A percentile compares a stretch with the other conserved stretches of the same genome.
Conservation (phyloP, 2,797 vertebrate genomes). For the Neosalanx taihuensis region DNA sequence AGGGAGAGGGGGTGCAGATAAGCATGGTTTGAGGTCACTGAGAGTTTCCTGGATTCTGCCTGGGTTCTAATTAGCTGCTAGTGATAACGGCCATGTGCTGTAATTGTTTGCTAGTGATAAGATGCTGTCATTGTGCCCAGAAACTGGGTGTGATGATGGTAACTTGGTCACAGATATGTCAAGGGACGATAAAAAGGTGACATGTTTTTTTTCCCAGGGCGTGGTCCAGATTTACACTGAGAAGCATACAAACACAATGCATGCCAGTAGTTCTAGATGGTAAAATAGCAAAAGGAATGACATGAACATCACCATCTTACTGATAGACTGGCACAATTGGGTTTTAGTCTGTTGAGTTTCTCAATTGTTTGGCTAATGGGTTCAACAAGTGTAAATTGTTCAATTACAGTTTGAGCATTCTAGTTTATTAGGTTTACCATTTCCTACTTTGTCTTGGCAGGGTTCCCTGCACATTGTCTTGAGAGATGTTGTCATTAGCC, state of each 20-base stretch:
- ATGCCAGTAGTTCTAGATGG: background rate
- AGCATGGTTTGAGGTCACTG: slow-evolving; percentile 61
- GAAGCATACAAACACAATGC: background rate
- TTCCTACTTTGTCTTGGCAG: slow-evolving; percentile 43
- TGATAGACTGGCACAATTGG: background rate
- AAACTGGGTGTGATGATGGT: slow-evolving; percentile 11
- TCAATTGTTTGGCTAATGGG: slow-evolving; percentile 32
- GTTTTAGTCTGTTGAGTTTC: background rate
- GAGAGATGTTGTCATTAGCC: slow-evolving; percentile 60
- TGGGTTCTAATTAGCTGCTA: slow-evolving; percentile 62
- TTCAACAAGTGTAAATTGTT: slow-evolving; percentile 39
- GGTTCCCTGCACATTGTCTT: slow-evolving; percentile 45
- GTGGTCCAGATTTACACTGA: background rate
- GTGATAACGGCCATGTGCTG: slow-evolving; percentile 68
- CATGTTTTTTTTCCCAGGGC: background rate
- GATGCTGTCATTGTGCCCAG: slow-evolving; percentile 53
- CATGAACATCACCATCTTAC: too few species aligned
- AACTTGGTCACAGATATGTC: background rate
- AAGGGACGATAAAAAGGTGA: background rate
- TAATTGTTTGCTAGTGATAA: slow-evolving; percentile 75
- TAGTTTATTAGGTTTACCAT: background rate
- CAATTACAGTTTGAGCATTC: slow-evolving; percentile 11
- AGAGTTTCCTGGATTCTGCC: slow-evolving; percentile 48
- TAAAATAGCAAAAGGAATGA: background rate
- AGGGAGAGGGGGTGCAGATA: slow-evolving; percentile 61